These are phyloP conservation scores for Dicerorhinus sumatrensis DNA, from an alignment of 2,113 vertebrate species.

Conservation along the genomic window DNA sequence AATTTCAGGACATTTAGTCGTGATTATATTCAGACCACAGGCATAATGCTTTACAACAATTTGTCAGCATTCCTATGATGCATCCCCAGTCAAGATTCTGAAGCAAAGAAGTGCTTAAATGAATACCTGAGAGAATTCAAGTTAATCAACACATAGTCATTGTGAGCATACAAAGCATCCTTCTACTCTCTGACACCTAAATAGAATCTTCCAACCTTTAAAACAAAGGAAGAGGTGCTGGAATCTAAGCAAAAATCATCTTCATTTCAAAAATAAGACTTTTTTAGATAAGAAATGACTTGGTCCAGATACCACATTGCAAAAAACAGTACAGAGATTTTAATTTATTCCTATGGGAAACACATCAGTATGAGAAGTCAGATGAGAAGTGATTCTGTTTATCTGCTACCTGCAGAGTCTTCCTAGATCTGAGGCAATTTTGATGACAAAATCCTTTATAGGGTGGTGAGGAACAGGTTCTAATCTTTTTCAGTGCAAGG, in stretches of 20 bases:
- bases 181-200: not conserved
- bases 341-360: conserved; percentile 8
- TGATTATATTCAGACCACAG: conserved; percentile 27
- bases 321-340: not conserved
- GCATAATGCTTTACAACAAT: not conserved
- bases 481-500: conserved; percentile 17
- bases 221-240: not conserved
- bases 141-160: not conserved
- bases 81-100: not conserved
- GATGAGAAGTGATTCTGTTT: not conserved
- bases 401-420: not conserved
- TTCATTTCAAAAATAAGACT: conserved; percentile 7
- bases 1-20: not conserved
- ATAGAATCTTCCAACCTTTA: not conserved
- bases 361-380: not conserved
- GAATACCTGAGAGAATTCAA: conserved; percentile 13
- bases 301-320: not conserved
- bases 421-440: not conserved
- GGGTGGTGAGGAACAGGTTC: not conserved
- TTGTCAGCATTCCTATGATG: not conserved
- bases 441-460: not conserved
- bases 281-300: conserved; percentile 20
- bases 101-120: conserved; percentile 39
- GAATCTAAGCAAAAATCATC: not conserved
- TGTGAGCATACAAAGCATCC: not conserved